These are phyloP conservation scores for Choloepus didactylus DNA, from an alignment of 2,797 vertebrate genomes.

Conservation along the genomic window DNA sequence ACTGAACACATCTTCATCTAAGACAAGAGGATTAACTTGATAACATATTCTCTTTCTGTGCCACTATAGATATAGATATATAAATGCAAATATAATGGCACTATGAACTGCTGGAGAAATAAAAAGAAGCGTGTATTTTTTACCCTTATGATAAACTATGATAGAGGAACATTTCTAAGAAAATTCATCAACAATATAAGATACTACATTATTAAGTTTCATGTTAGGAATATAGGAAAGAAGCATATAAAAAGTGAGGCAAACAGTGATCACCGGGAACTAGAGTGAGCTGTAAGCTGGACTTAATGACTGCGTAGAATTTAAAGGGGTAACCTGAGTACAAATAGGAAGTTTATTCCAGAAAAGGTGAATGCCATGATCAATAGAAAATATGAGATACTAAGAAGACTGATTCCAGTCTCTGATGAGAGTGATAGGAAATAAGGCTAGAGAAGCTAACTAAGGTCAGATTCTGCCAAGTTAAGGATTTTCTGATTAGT, in stretches of 20 bases:
- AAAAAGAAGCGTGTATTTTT: not conserved
- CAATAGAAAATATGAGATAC: conserved; percentile 58
- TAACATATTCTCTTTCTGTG: conserved; percentile 23
- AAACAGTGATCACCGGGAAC: conserved; percentile 5
- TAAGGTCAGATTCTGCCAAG: not conserved
- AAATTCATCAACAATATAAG: conserved; percentile 17
- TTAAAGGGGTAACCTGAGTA: not conserved
- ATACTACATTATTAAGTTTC: conserved; percentile 13
- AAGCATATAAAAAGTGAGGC: not conserved
- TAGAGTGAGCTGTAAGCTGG: not conserved
- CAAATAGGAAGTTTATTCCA: conserved; percentile 29
- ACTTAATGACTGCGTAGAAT: not conserved
- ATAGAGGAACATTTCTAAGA: not conserved
- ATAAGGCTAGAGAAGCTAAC: not conserved
- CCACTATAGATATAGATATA: not conserved
- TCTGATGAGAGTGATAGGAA: not conserved
- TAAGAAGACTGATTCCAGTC: conserved; percentile 22
- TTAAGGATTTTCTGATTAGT: conserved; percentile 24
- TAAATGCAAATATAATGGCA: not conserved
- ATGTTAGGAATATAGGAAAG: not conserved
- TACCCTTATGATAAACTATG: not conserved
- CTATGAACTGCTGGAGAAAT: not conserved
- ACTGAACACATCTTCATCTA: conserved; percentile 15
- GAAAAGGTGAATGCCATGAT: not conserved
- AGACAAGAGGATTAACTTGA: not conserved